phyloP scores from a whole-genome alignment of 2,797 vertebrate genomes.

The Oreonectes daqikongensis region DNA sequence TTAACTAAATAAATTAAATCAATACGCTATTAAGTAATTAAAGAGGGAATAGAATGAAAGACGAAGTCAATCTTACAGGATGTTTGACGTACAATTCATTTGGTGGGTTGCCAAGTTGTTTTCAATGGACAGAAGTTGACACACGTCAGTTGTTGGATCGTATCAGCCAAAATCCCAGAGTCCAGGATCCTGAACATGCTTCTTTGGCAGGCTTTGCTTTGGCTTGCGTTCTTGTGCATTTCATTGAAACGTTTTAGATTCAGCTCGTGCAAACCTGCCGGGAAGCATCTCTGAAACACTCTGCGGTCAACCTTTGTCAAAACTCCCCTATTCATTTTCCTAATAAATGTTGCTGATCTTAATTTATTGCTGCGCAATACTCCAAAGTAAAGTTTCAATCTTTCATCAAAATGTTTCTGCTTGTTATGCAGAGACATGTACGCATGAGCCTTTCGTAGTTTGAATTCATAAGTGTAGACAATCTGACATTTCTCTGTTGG shows the following conservation, averaged over 20 bases:
- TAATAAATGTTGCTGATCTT: not conserved
- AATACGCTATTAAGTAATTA: conserved; percentile 9
- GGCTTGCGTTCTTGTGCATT: conserved; percentile 18
- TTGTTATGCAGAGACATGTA: not conserved
- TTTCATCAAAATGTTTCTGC: not conserved
- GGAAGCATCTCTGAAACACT: conserved; percentile 15
- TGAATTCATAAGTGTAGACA: not conserved
- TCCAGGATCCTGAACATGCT: conserved; percentile 26
- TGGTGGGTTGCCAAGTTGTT: not conserved
- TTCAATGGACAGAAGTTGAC: conserved; percentile 21
- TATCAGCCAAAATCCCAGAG: conserved; percentile 20
- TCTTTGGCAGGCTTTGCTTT: conserved; percentile 40
- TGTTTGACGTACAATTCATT: conserved; percentile 20
- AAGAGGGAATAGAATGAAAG: not conserved
- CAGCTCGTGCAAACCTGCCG: not conserved
- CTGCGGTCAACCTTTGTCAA: not conserved
- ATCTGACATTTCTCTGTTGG: not conserved
- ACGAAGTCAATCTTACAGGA: conserved; percentile 8
- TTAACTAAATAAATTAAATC: conserved; percentile 22
- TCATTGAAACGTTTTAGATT: conserved; percentile 34
- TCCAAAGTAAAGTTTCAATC: not conserved
- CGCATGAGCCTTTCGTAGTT: not conserved
- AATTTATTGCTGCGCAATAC: not conserved
- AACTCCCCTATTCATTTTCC: not conserved
- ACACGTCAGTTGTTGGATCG: conserved; percentile 26